phyloP scores from a whole-genome alignment of 2,113 vertebrate genomes.

The Symphodus melops region DNA sequence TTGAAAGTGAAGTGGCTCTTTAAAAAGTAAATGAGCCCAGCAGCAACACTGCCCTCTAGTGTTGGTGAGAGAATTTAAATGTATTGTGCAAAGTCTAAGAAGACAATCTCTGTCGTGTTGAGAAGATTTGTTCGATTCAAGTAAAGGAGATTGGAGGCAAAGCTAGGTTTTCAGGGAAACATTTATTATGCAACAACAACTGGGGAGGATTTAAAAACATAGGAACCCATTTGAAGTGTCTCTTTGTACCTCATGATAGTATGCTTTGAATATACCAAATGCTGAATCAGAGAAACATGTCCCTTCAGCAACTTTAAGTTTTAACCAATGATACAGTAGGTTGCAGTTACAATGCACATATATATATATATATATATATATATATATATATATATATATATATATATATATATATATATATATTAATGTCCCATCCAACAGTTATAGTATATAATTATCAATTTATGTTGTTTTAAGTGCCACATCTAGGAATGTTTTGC shows the following conservation, averaged over 20 bases:
- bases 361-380: too few species aligned
- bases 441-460: slow-evolving; percentile 38
- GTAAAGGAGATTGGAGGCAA: too few species aligned
- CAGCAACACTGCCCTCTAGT: slow-evolving; percentile 71
- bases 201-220: slow-evolving; percentile 36
- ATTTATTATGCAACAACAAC: slow-evolving; percentile 64
- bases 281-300: slow-evolving; percentile 14
- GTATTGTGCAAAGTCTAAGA: too few species aligned
- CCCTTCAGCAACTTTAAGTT: slow-evolving; percentile 45
- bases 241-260: slow-evolving; percentile 40
- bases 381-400: too few species aligned
- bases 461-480: slow-evolving; percentile 38
- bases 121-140: too few species aligned
- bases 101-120: too few species aligned
- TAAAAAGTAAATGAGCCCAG: neutral
- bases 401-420: too few species aligned
- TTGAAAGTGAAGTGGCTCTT: neutral
- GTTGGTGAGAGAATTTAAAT: too few species aligned
- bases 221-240: slow-evolving; percentile 31
- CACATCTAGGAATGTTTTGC: slow-evolving; percentile 71
- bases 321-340: slow-evolving; percentile 50
- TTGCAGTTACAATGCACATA: neutral
- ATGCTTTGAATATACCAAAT: slow-evolving; percentile 46
- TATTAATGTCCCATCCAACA: slow-evolving; percentile 49
- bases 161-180: slow-evolving; percentile 46